Evolutionary conservation across 2,888 invertebrate species (phyloP).

Genomic region (Bembecia ichneumoniformis): DNA sequence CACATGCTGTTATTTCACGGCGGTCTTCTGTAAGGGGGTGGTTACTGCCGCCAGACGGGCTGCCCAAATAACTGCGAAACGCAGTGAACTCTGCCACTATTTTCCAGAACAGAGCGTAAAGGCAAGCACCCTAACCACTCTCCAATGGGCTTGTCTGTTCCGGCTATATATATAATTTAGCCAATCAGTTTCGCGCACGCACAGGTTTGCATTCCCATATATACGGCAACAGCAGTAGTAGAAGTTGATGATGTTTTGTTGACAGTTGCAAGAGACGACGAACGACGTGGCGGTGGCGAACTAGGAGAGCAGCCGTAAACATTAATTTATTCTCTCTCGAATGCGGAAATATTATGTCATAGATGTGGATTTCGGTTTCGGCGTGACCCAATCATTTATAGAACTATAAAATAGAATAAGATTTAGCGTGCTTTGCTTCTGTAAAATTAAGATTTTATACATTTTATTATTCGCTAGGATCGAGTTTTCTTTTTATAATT

Average conservation of each 20-base stretch:
- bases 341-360: conserved; percentile 18
- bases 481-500: conserved; percentile 53
- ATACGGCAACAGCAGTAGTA: no score
- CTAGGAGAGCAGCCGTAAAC: conserved; percentile 55
- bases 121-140: no score
- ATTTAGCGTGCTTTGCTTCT: conserved; percentile 71
- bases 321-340: conserved; percentile 51
- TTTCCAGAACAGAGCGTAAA: no score
- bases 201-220: no score
- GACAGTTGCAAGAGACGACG: conserved; percentile 39
- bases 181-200: no score
- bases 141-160: no score
- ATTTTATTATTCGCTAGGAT: conserved; percentile 67
- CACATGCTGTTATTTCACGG: no score
- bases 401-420: conserved; percentile 62
- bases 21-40: no score
- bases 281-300: conserved; percentile 46
- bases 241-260: conserved; percentile 1
- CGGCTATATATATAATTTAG: no score
- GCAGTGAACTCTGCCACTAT: no score
- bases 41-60: no score
- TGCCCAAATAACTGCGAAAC: no score
- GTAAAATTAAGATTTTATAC: conserved; percentile 69
- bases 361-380: conserved; percentile 54
- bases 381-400: conserved; percentile 51